These are phyloP conservation scores for Habrosyne pyritoides DNA, from an alignment of 2,888 invertebrate genomes.

Conservation along the genomic window DNA sequence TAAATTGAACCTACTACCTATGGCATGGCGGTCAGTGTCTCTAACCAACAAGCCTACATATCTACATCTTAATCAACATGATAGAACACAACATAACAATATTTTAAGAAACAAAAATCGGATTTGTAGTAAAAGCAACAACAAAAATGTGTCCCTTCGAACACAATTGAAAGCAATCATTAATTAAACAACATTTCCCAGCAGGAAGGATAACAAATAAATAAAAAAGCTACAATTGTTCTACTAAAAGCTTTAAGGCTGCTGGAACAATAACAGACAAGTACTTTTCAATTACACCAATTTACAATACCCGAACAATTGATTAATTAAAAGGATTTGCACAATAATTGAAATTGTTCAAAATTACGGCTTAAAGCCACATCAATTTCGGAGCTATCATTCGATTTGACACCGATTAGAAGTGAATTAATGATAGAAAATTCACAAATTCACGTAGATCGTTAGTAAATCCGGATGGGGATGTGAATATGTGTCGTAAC, in stretches of 20 bases:
- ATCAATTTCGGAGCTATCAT: not conserved
- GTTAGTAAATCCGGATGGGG: not conserved
- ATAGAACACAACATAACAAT: no score
- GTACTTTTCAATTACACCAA: slow-evolving; percentile 1
- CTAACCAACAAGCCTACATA: no score
- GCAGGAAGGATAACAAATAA: not conserved
- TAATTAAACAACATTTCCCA: no score
- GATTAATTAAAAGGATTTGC: not conserved
- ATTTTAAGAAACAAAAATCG: no score
- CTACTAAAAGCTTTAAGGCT: not conserved
- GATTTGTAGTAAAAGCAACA: not conserved
- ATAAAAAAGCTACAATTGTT: not conserved
- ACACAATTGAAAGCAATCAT: no score
- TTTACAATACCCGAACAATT: not conserved
- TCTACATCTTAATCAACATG: no score
- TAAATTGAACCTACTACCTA: no score
- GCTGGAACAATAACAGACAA: not conserved
- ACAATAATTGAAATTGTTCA: not conserved
- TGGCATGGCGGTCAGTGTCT: no score
- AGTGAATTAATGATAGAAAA: not conserved
- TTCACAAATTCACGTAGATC: slow-evolving; percentile 5
- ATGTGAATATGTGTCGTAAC: slow-evolving; percentile 1
- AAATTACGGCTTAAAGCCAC: not conserved
- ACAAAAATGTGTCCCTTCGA: no score
- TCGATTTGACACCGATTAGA: slow-evolving; percentile 2